phyloP scores from a whole-genome alignment of 2,797 vertebrate genomes.

The Cossypha heuglini region DNA sequence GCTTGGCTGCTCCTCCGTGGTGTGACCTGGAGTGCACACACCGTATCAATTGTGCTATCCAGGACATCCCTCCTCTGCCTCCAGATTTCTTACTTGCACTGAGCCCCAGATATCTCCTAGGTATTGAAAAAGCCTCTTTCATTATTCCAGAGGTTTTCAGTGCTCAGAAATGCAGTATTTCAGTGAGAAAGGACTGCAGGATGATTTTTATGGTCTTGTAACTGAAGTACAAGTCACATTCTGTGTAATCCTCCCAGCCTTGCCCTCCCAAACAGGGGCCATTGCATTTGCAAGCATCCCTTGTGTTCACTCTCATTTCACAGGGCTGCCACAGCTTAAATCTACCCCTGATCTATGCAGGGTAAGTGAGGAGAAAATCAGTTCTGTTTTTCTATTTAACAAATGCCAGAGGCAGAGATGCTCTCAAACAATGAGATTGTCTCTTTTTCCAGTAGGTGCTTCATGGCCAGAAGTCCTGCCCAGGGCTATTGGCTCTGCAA shows the following conservation, averaged over 20 bases:
- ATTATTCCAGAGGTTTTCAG: background rate
- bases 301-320: background rate
- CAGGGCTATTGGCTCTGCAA: background rate
- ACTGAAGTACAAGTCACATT: background rate
- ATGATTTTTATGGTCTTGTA: background rate
- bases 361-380: background rate
- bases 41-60: rapidly evolving
- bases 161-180: background rate
- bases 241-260: background rate
- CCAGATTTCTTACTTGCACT: background rate
- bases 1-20: background rate
- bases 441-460: background rate
- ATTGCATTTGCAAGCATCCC: background rate
- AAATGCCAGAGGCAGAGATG: background rate
- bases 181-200: background rate
- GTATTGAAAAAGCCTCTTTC: background rate
- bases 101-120: background rate
- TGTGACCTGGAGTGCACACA: rapidly evolving
- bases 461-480: background rate
- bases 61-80: background rate
- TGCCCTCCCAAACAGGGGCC: background rate
- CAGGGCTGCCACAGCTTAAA: background rate
- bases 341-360: background rate
- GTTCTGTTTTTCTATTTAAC: background rate
- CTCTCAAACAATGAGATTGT: background rate